Evolutionary conservation across 1,140 invertebrate genomes (phyloP).

Genomic region (Gonatopus flavifemur): DNA sequence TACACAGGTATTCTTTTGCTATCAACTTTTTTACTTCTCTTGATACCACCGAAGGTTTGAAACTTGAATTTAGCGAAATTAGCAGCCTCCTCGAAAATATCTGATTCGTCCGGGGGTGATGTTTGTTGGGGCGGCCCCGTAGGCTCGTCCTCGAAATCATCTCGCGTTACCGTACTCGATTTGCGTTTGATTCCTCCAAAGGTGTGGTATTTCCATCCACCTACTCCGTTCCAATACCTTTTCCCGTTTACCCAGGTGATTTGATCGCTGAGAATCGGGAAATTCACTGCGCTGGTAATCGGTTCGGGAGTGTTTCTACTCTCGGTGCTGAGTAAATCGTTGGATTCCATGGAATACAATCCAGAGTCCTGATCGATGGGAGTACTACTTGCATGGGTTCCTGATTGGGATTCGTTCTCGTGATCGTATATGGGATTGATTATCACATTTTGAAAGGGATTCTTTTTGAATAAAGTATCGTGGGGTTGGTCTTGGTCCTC

Average conservation of each 20-base stretch:
- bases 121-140: neutral
- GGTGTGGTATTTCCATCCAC: constrained; percentile 35
- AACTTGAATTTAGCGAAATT: constrained; percentile 30
- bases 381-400: constrained; percentile 8
- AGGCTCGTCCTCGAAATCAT: constrained; percentile 6
- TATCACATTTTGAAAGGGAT: neutral
- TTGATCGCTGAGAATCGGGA: no score
- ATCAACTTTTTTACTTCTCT: constrained; percentile 18
- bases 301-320: no score
- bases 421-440: constrained; percentile 20
- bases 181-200: constrained; percentile 39
- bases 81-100: neutral
- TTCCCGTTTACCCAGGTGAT: constrained; percentile 18
- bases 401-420: constrained; percentile 32
- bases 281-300: no score
- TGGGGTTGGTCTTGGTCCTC: no score
- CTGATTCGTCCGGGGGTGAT: neutral
- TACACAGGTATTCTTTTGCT: constrained; percentile 11
- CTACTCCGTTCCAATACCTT: constrained; percentile 25
- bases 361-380: constrained; percentile 31
- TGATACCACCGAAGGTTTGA: constrained; percentile 44
- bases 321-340: constrained; percentile 4
- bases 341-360: constrained; percentile 34
- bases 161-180: constrained; percentile 6
- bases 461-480: no score